These are phyloP conservation scores for Actinia tenebrosa DNA, from an alignment of 64 coral and sea anemone species.

Conservation along the genomic window DNA sequence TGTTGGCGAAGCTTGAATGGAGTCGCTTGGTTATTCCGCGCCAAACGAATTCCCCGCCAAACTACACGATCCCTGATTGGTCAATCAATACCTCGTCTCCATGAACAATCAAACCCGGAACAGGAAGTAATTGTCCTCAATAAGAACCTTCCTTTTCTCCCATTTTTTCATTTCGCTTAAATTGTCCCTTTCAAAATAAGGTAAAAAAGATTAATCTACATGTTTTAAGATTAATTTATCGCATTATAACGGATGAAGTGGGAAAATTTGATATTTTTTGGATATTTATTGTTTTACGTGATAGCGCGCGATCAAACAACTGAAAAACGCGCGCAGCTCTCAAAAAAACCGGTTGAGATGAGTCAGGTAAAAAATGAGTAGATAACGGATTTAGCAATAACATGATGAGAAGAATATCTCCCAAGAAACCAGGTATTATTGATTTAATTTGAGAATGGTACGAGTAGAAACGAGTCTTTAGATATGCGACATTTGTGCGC, in stretches of 20 bases:
- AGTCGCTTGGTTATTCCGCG: conserved; percentile 41
- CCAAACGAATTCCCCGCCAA: conserved; percentile 66
- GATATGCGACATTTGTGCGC: too few species aligned
- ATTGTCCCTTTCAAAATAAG: not conserved
- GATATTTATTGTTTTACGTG: not conserved
- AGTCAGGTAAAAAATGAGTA: not conserved
- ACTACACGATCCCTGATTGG: conserved; percentile 31
- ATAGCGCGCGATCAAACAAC: not conserved
- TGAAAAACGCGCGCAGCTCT: not conserved
- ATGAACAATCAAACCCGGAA: not conserved
- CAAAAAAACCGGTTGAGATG: not conserved
- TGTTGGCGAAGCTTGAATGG: conserved; percentile 17
- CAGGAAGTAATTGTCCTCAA: not conserved
- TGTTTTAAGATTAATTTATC: not conserved
- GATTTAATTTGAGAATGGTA: not conserved
- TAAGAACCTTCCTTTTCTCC: not conserved
- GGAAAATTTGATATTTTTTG: not conserved
- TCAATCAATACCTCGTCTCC: not conserved
- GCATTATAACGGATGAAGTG: not conserved
- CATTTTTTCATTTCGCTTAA: not conserved
- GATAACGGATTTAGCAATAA: not conserved
- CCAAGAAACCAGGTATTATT: not conserved
- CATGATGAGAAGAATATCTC: not conserved
- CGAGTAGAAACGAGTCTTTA: too few species aligned
- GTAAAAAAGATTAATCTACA: not conserved